Conservation (phyloP, 2,888 invertebrate species). For the Phyllotreta striolata region DNA sequence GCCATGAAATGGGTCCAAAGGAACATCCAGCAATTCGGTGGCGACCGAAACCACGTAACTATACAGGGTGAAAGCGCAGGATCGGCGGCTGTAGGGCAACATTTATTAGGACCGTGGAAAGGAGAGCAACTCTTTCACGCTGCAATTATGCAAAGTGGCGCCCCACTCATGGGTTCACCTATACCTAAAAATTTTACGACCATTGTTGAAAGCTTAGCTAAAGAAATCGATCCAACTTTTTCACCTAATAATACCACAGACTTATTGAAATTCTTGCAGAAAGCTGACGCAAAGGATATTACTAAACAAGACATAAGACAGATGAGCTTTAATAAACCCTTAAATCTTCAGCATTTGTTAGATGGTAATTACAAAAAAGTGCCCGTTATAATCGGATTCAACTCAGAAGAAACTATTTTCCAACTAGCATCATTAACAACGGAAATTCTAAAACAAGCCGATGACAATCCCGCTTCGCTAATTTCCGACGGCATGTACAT, state of each 20-base stretch:
- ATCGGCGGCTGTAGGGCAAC: background rate
- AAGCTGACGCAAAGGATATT: constrained; percentile 19
- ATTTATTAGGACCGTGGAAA: no score
- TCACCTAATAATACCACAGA: constrained; percentile 23
- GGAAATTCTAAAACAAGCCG: background rate
- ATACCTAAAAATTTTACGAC: constrained; percentile 21
- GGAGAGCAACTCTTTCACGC: constrained; percentile 23
- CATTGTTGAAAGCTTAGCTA: constrained; percentile 23
- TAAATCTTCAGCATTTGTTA: constrained; percentile 20
- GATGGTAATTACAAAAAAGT: constrained; percentile 31
- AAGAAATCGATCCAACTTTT: constrained; percentile 23
- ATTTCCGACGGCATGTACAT: constrained; percentile 14
- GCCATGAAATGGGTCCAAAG: constrained; percentile 7
- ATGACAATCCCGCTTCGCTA: constrained; percentile 7
- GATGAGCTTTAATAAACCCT: background rate
- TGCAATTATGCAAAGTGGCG: constrained; percentile 37
- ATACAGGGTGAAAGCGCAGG: constrained; percentile 11
- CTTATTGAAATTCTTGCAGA: constrained; percentile 21
- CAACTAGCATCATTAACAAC: no score
- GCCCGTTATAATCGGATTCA: constrained; percentile 37
- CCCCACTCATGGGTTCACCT: constrained; percentile 3
- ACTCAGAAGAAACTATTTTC: constrained; percentile 31
- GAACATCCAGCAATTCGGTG: constrained; percentile 6
- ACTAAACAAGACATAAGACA: constrained; percentile 9
- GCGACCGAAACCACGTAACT: background rate